These are phyloP conservation scores for human (Homo sapiens) DNA, from an alignment of 2,113 vertebrate genomes.

Conservation along the genomic window GRCh38 chr3:51123501-51124000, in stretches of 20 bases:
- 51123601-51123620: background rate
- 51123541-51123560: background rate
- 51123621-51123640: background rate
- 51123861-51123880: background rate
- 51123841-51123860: background rate
- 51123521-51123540: background rate
- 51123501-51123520: background rate
- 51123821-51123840: background rate
- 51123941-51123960: background rate
- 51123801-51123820: background rate
- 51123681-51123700: background rate
- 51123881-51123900: background rate
- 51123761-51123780: background rate
- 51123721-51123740: background rate
- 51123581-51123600: background rate
- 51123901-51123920: background rate
- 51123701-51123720: background rate
- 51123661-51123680: background rate
- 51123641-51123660: background rate
- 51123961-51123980: background rate
- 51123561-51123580: background rate
- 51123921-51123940: background rate
- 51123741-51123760: background rate
- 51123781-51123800: background rate
- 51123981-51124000: background rate